Evolutionary conservation across 1,140 invertebrate species (phyloP).

Genomic region (Drosophila setifemur): DNA sequence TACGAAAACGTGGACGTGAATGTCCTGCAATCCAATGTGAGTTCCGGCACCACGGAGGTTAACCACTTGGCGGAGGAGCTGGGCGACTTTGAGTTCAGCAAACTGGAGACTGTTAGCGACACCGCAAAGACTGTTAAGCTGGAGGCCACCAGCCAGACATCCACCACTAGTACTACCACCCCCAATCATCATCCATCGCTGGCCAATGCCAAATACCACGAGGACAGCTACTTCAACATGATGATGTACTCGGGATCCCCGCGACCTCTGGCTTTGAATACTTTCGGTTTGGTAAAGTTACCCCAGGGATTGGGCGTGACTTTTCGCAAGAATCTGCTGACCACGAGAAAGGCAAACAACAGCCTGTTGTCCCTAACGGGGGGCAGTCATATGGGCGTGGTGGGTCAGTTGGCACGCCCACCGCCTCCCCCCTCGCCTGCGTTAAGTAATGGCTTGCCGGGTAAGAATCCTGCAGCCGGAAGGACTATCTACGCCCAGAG

Average conservation of each 20-base stretch:
- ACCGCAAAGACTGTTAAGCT: slow-evolving; percentile 74
- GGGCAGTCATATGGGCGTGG: slow-evolving; percentile 49
- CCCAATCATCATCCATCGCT: slow-evolving; percentile 49
- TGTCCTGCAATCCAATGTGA: slow-evolving; percentile 35
- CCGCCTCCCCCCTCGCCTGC: slow-evolving; percentile 37
- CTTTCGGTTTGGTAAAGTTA: slow-evolving; percentile 70
- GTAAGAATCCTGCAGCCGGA: slow-evolving; percentile 24
- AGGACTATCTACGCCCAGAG: slow-evolving; percentile 65
- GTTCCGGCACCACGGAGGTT: not conserved
- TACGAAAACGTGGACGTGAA: slow-evolving; percentile 67
- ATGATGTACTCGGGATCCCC: slow-evolving; percentile 70
- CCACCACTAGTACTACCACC: slow-evolving; percentile 30
- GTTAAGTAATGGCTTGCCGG: slow-evolving; percentile 44
- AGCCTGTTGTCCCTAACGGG: slow-evolving; percentile 57
- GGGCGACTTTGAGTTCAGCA: slow-evolving; percentile 62
- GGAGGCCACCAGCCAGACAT: slow-evolving; percentile 48
- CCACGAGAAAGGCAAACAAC: slow-evolving; percentile 70
- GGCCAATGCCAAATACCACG: slow-evolving; percentile 64
- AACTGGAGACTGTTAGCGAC: slow-evolving; percentile 75
- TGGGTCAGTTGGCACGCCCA: slow-evolving; percentile 54
- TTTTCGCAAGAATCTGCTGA: slow-evolving; percentile 68
- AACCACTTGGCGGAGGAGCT: slow-evolving; percentile 55
- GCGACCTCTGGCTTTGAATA: slow-evolving; percentile 72
- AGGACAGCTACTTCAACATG: slow-evolving; percentile 70
- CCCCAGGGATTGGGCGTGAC: slow-evolving; percentile 71